These are phyloP conservation scores for Callorhinus ursinus DNA, from an alignment of 2,113 vertebrate species.

Conservation along the genomic window DNA sequence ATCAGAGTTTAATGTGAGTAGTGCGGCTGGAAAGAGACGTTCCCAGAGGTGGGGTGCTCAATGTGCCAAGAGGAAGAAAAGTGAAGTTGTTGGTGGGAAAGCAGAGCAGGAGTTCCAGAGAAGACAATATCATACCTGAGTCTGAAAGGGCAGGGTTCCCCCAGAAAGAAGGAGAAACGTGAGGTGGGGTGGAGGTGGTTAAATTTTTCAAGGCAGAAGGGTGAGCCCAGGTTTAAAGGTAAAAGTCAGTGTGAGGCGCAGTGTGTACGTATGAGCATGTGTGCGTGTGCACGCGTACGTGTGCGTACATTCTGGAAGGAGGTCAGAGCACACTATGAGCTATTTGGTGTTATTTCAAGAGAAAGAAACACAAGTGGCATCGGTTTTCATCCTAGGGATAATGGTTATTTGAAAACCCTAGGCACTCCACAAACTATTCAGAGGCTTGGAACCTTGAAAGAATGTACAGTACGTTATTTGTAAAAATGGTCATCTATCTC, in stretches of 20 bases:
- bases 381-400: neutral
- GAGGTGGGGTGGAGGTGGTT: neutral
- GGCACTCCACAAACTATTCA: neutral
- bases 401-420: neutral
- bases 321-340: neutral
- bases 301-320: neutral
- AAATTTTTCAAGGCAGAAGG: neutral
- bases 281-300: accelerated
- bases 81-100: neutral
- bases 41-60: neutral
- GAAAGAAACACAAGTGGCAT: neutral
- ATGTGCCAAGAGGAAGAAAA: neutral
- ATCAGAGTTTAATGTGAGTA: neutral
- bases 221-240: neutral
- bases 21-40: neutral
- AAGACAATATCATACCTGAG: neutral
- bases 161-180: neutral
- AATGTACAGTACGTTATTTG: neutral
- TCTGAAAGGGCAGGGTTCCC: neutral
- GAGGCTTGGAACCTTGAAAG: neutral
- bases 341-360: neutral
- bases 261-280: neutral
- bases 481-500: neutral
- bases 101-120: neutral
- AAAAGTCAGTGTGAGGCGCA: neutral